phyloP scores from a whole-genome alignment of 2,797 vertebrate genomes.

The Enoplosus armatus region DNA sequence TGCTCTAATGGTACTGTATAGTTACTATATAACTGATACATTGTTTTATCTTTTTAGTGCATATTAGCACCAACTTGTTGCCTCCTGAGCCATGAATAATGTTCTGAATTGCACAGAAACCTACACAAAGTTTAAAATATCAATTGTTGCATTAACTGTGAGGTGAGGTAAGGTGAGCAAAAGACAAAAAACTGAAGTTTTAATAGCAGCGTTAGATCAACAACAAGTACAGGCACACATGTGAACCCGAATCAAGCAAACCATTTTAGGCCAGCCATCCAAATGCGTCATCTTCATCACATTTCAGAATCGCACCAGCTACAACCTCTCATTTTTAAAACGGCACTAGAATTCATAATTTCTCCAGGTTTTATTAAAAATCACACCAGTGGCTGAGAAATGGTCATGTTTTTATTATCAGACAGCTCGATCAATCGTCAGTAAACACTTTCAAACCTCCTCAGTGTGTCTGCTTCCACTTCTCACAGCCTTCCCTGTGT shows the following conservation, averaged over 20 bases:
- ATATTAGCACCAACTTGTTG: too few relatives aligned
- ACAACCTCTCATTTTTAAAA: background rate
- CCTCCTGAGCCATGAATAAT: too few relatives aligned
- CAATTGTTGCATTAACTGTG: too few relatives aligned
- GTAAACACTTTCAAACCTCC: background rate
- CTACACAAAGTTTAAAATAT: too few relatives aligned
- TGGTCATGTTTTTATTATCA: background rate
- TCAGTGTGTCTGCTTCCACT: background rate
- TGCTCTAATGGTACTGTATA: too few relatives aligned
- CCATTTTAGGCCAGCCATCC: background rate
- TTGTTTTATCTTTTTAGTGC: too few relatives aligned
- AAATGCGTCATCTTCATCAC: background rate
- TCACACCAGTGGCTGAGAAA: background rate
- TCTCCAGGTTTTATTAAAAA: background rate
- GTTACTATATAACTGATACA: too few relatives aligned
- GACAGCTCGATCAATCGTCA: background rate
- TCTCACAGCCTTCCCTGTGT: slow-evolving; percentile 1
- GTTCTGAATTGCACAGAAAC: too few relatives aligned
- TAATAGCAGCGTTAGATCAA: too few relatives aligned
- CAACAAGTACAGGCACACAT: too few relatives aligned
- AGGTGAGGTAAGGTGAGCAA: too few relatives aligned
- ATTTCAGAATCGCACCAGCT: background rate
- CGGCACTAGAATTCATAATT: background rate
- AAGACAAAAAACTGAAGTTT: too few relatives aligned
- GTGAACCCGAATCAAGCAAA: background rate